Conservation (phyloP, 2,797 vertebrate genomes). For the Ptychadena robeensis region DNA sequence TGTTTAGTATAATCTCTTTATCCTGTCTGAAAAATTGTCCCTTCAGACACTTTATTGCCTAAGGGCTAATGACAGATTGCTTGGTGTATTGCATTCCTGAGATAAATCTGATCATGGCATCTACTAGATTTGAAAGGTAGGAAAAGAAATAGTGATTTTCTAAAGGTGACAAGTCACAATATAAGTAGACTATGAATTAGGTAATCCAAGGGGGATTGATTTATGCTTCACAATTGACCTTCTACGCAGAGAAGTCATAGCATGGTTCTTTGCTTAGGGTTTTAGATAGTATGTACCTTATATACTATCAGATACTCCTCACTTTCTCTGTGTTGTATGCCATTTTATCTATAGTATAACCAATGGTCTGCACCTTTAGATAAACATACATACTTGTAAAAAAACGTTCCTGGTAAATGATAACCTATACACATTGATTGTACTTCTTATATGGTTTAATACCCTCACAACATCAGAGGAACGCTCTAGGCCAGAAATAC, state of each 20-base stretch:
- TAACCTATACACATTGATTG: neutral
- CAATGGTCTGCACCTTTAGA: neutral
- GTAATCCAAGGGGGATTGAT: constrained; percentile 48
- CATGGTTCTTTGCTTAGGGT: neutral
- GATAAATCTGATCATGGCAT: constrained; percentile 58
- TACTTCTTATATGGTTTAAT: neutral
- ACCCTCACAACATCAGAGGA: neutral
- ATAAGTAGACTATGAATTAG: constrained; percentile 49
- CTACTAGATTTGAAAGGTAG: constrained; percentile 48
- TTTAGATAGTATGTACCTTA: neutral
- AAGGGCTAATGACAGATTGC: constrained; percentile 54
- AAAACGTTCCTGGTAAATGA: neutral
- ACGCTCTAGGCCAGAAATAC: too few species aligned
- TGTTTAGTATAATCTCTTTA: constrained; percentile 56
- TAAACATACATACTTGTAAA: neutral
- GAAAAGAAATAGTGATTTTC: constrained; percentile 53
- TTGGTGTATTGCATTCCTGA: constrained; percentile 43
- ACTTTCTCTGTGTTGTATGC: neutral
- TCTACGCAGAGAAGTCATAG: constrained; percentile 28
- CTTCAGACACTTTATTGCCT: constrained; percentile 51
- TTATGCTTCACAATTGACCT: constrained; percentile 52
- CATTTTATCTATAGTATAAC: neutral
- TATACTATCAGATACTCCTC: neutral
- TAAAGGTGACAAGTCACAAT: constrained; percentile 55
- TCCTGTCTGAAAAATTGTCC: constrained; percentile 49